A percentile compares a stretch with the other conserved stretches of the same genome.
These are phyloP conservation scores for Formica exsecta DNA, from an alignment of 1,140 invertebrate genomes.

Conservation along the genomic window DNA sequence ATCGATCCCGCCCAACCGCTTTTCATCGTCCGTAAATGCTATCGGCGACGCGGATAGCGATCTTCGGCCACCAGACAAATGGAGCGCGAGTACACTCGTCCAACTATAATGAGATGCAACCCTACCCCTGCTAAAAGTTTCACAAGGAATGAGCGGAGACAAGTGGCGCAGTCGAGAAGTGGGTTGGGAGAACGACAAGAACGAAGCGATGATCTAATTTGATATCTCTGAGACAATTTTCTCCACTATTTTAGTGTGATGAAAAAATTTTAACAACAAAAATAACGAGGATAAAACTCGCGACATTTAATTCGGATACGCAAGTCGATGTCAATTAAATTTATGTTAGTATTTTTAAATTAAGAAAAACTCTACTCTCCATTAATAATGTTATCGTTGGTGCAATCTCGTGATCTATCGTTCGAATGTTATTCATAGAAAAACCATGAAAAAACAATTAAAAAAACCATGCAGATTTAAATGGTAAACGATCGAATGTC, in stretches of 20 bases:
- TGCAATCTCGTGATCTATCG: background rate
- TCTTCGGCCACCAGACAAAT: conserved; percentile 41
- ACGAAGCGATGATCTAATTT: conserved; percentile 31
- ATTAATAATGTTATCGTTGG: background rate
- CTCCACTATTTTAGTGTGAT: background rate
- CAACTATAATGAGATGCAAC: conserved; percentile 20
- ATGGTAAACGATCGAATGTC: conserved; percentile 19
- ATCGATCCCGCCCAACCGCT: conserved; percentile 18
- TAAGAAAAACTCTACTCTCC: background rate
- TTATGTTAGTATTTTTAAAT: background rate
- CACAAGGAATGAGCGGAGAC: conserved; percentile 12
- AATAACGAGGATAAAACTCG: conserved; percentile 1
- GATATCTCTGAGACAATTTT: conserved; percentile 20
- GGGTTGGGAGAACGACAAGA: background rate
- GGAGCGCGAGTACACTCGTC: conserved; percentile 6
- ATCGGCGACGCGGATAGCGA: conserved; percentile 51
- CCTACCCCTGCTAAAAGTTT: conserved; percentile 36
- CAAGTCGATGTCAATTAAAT: too few relatives aligned
- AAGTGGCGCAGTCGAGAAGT: conserved; percentile 37
- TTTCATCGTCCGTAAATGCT: conserved; percentile 54
- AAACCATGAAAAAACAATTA: background rate
- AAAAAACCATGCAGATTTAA: conserved; percentile 40
- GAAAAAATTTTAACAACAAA: background rate
- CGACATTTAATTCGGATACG: background rate
- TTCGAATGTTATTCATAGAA: conserved; percentile 33